Evolutionary conservation across 2,797 vertebrate species (phyloP), one percentile per base, ranked within the genome.

Genomic region (Xyrichtys novacula): DNA sequence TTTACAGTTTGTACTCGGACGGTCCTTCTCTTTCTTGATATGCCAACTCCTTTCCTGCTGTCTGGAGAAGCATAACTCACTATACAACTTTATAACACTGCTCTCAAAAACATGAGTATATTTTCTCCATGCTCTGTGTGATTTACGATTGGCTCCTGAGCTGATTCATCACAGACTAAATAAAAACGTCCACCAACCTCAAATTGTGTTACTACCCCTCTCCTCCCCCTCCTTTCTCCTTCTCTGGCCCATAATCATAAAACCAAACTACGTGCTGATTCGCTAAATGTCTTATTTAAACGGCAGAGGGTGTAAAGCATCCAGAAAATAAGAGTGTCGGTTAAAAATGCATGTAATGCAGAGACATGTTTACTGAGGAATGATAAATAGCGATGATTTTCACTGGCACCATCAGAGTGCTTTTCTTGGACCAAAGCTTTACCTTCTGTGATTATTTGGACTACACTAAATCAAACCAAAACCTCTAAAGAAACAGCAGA

Each of bases 31-130:
- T 54, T 57, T 78, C 65, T 63, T 28, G 75, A 62, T 81, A 23
- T 77, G 84, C 93, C 93, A 92, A 92, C 89, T 92, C 73, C 77
- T 90, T 93, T 95, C 79, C 75, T 50, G 47, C 39, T 67, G 47
- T n/a, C n/a, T n/a, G n/a, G n/a, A 31, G 60, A 17, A 29, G 47
- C 26, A 36, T 46, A 50, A 23, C 61, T 14, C 39, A 16, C 39
- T 6, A 3, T 12, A 3, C 16, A 19, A 23, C 26, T 54, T 36
- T 57, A 34, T 7, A 17, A 39, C 47, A 0, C 42, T 4, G 2
- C n/a, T 23, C n/a, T 46, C 34, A 1, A 22, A 38, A 42, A 7
- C 6, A 14, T 28, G 34, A 12, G 11, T 4, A 5, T 16, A 8
- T 49, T 47, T 68, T 34, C 43, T 48, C 29, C 38, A 3, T 15